phyloP scores from a whole-genome alignment of 2,797 vertebrate species.

The Delichon dasypus region DNA sequence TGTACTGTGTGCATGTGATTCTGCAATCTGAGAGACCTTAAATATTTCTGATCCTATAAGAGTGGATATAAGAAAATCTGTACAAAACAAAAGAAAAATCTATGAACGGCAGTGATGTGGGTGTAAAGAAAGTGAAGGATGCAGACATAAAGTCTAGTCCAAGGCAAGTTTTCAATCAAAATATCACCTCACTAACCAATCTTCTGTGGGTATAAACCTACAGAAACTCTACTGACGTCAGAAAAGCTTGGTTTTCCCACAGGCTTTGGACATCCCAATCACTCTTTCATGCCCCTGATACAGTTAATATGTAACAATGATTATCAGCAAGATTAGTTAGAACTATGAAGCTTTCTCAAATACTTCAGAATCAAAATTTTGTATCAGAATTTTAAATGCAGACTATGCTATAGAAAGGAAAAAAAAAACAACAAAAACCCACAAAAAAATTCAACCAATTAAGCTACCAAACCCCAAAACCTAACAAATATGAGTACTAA shows the following conservation, averaged over 20 bases:
- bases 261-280: background rate
- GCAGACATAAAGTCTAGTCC: background rate
- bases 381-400: background rate
- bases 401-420: background rate
- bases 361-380: background rate
- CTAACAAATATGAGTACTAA: background rate
- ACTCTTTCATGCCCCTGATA: background rate
- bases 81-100: background rate
- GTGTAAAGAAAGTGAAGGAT: background rate
- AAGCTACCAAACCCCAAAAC: background rate
- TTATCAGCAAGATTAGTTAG: background rate
- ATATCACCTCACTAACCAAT: background rate
- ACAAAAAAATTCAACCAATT: too few species aligned
- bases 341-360: background rate
- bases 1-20: background rate
- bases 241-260: background rate
- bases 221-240: background rate
- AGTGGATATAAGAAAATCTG: background rate
- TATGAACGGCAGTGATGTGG: background rate
- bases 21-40: background rate
- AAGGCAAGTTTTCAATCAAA: background rate
- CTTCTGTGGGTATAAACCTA: background rate
- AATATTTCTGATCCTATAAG: background rate
- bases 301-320: background rate
- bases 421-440: background rate